Conservation (phyloP, 2,888 invertebrate species). For the Apoda limacodes region DNA sequence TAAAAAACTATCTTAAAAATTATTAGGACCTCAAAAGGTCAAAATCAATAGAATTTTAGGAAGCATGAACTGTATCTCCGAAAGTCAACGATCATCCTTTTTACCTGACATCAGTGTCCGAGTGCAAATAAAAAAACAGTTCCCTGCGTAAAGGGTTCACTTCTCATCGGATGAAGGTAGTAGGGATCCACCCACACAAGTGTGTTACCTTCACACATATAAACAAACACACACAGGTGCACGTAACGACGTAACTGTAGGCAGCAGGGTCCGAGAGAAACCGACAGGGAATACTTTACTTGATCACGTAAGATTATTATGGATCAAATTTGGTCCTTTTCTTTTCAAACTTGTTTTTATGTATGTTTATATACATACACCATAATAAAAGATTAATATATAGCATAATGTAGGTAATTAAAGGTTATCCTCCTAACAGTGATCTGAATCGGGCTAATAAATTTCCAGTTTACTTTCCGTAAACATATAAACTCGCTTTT, state of each 20-base stretch:
- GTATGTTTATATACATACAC: too few species aligned
- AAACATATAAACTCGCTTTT: too few species aligned
- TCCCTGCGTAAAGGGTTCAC: slow-evolving; percentile 70
- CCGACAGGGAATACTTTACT: slow-evolving; percentile 62
- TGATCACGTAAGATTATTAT: slow-evolving; percentile 41
- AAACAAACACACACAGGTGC: slow-evolving; percentile 28
- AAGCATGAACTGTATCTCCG: too few species aligned
- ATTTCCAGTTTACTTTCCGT: too few species aligned
- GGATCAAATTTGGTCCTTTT: slow-evolving; percentile 36
- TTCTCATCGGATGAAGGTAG: slow-evolving; percentile 66
- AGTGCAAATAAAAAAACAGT: slow-evolving; percentile 70
- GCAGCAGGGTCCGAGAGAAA: slow-evolving; percentile 54
- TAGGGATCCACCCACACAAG: slow-evolving; percentile 33
- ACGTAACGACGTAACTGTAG: slow-evolving; percentile 19
- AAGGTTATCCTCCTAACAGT: too few species aligned
- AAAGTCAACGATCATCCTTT: slow-evolving; percentile 69
- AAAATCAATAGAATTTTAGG: too few species aligned
- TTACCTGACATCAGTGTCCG: slow-evolving; percentile 70
- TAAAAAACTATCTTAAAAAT: too few species aligned
- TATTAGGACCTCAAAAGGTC: too few species aligned
- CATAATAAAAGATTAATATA: too few species aligned
- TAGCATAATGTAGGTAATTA: too few species aligned
- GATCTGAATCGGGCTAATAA: too few species aligned
- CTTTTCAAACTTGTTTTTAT: too few species aligned
- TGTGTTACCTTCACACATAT: slow-evolving; percentile 11